These are phyloP conservation scores for Antennarius maculatus DNA, from an alignment of 2,797 vertebrate species.

Conservation along the genomic window DNA sequence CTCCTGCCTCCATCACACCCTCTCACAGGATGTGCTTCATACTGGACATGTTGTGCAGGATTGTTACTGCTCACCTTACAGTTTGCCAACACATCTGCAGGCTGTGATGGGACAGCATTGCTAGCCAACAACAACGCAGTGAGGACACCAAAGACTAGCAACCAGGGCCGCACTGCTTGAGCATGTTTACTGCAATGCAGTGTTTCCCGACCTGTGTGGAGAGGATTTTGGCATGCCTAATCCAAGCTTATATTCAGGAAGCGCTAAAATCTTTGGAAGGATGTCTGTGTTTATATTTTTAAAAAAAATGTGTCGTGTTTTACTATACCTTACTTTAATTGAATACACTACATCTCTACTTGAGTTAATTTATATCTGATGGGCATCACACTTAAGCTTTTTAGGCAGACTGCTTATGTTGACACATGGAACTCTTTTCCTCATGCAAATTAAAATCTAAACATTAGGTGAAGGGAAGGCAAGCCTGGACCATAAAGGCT, in stretches of 20 bases:
- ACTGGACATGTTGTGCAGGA: conserved; percentile 61
- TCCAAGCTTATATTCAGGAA: conserved; percentile 34
- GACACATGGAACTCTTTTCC: conserved; percentile 74
- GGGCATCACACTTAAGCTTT: conserved; percentile 39
- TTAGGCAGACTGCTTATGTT: conserved; percentile 69
- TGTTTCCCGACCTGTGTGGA: conserved; percentile 62
- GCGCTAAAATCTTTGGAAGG: conserved; percentile 7
- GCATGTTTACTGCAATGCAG: conserved; percentile 54
- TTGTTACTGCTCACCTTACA: conserved; percentile 69
- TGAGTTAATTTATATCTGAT: no score
- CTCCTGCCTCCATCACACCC: conserved; percentile 34
- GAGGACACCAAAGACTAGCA: conserved; percentile 72
- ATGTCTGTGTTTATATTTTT: neutral
- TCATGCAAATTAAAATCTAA: conserved; percentile 81
- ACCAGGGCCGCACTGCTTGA: conserved; percentile 57
- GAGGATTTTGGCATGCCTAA: conserved; percentile 47
- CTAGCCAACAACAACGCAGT: conserved; percentile 68
- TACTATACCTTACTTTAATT: neutral
- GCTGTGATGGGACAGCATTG: conserved; percentile 56
- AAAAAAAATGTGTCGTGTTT: no score
- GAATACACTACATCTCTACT: no score
- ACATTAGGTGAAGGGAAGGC: conserved; percentile 77
- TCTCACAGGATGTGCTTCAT: conserved; percentile 62
- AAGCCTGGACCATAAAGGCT: conserved; percentile 79
- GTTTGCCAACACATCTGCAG: conserved; percentile 76